Evolutionary conservation across 2,113 vertebrate genomes (phyloP).

Genomic region (Trichechus manatus): DNA sequence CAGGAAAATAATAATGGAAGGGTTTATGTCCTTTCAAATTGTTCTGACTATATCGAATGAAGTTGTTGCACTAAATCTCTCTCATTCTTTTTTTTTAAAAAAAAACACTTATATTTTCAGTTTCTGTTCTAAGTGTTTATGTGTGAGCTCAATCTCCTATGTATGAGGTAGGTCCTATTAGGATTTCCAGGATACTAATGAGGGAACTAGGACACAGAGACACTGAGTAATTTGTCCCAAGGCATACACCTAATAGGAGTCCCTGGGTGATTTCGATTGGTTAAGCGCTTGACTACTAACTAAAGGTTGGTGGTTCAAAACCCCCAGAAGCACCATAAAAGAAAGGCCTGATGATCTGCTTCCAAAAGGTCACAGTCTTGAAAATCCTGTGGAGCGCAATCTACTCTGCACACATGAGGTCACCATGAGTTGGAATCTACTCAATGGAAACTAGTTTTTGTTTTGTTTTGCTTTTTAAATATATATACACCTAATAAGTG

Average conservation of each 20-base stretch:
- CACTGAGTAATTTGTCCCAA: too few species aligned
- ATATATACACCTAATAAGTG: not conserved
- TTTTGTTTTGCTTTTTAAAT: too few species aligned
- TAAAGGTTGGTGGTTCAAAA: too few species aligned
- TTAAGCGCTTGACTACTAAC: too few species aligned
- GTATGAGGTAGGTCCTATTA: not conserved
- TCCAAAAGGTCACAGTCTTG: too few species aligned
- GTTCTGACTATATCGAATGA: not conserved
- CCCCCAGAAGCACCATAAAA: too few species aligned
- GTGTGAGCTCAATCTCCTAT: not conserved
- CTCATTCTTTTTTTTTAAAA: not conserved
- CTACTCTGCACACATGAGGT: too few species aligned
- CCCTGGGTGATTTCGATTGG: too few species aligned
- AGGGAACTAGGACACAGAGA: not conserved
- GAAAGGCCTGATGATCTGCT: too few species aligned
- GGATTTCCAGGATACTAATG: not conserved
- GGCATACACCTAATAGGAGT: not conserved
- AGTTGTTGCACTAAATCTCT: not conserved
- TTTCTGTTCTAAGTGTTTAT: not conserved
- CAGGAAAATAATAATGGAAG: not conserved
- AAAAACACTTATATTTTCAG: not conserved
- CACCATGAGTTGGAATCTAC: too few species aligned
- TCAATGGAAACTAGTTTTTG: too few species aligned
- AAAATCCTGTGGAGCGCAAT: too few species aligned
- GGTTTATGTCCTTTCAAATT: not conserved